Base-by-base conservation (phyloP, 2,797 vertebrate species). In the Allobates femoralis region DNA sequence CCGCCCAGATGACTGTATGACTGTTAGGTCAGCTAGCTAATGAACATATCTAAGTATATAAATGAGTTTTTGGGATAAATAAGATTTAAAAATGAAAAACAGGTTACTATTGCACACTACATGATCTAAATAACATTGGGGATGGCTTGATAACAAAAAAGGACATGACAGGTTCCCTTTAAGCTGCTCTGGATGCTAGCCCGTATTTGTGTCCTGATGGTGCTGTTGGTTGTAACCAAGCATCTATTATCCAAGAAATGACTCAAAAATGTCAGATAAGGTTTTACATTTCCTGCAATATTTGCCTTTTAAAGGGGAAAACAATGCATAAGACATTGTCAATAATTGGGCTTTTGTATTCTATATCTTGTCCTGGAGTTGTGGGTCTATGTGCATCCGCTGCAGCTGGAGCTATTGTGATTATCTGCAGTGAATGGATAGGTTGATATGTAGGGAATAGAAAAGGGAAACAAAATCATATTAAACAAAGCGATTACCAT, bases 401-500 rank as follows among this genome's bases (percentile, higher is more conserved):
- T 50, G 12, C 37, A 7, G 41, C n/a, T 50, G 26, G 3, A 50
- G 37, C 41, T n/a, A 16, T 11, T 71, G 34, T 34, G 23, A 41
- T 23, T 41, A 71, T 74, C 69, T 50, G 69, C 69, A 15, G 23
- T n/a, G 37, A 46, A 74, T 16, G 69, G 69, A 26, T 74, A 26
- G 41, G 69, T 50, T n/a, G 23, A 50, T 46, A 26, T 46, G 37
- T 50, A 74, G 46, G 41, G 37, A 74, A 74, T 5, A 46, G 37
- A 34, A 67, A 74, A 74, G 26, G 23, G n/a, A 41, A 1, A 71
- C 41, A 71, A 69, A 74, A 2, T 50, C 69, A 41, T 74, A 74
- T 74, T 74, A 74, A 74, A 74, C 67, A 6, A 46, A 50, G 69
- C 14, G 69, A 74, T 74, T 74, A 26, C 23, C 37, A 66, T 51